These are phyloP conservation scores for Colius striatus DNA, from an alignment of 2,113 vertebrate genomes.

Conservation along the genomic window DNA sequence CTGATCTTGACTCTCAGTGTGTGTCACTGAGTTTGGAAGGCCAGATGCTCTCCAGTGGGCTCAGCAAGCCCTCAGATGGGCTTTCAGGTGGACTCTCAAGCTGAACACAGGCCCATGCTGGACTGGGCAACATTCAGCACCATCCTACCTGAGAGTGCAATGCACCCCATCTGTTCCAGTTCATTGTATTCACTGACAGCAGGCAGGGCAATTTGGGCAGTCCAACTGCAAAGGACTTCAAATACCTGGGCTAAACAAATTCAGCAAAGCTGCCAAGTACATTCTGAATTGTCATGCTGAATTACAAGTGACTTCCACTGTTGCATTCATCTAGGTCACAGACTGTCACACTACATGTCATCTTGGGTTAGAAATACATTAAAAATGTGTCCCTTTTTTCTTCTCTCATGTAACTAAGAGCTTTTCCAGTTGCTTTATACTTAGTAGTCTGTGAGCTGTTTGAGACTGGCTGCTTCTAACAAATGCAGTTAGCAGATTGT, in stretches of 20 bases:
- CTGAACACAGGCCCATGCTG: neutral
- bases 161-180: neutral
- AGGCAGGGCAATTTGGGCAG: neutral
- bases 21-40: neutral
- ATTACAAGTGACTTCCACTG: neutral
- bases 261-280: neutral
- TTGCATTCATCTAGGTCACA: neutral
- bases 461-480: neutral
- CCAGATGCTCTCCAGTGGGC: neutral
- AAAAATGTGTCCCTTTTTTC: neutral
- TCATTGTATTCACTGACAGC: neutral
- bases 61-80: neutral
- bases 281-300: neutral
- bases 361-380: neutral
- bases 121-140: neutral
- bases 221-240: neutral
- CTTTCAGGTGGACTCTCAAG: rapidly evolving
- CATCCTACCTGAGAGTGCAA: rapidly evolving
- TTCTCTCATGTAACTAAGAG: neutral
- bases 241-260: neutral
- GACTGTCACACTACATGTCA: neutral
- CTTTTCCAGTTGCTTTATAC: neutral
- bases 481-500: neutral
- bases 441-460: neutral
- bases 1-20: rapidly evolving